Evolutionary conservation across 2,888 invertebrate genomes (phyloP).

Genomic region (Apamea epomidion): DNA sequence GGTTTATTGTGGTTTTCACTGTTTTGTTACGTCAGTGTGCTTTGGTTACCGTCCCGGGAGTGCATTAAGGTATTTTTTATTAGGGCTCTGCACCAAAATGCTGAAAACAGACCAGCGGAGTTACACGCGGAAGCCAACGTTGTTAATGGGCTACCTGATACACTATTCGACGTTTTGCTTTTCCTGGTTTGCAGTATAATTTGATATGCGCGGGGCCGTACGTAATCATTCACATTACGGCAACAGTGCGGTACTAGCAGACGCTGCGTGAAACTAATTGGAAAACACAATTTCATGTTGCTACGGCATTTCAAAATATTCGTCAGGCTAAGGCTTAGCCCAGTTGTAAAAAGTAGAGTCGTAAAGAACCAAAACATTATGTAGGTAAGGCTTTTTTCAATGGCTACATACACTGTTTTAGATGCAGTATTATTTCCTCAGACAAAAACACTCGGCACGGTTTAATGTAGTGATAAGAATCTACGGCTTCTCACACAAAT

Average conservation of each 20-base stretch:
- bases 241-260: background rate
- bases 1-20: constrained; percentile 19
- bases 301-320: constrained; percentile 19
- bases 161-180: constrained; percentile 13
- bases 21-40: constrained; percentile 15
- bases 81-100: constrained; percentile 21
- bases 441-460: background rate
- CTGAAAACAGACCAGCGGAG: constrained; percentile 5
- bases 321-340: background rate
- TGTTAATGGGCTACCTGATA: constrained; percentile 11
- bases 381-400: background rate
- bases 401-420: background rate
- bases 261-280: background rate
- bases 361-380: background rate
- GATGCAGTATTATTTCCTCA: background rate
- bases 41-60: constrained; percentile 18
- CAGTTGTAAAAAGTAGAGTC: constrained; percentile 2
- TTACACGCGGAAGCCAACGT: background rate
- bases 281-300: constrained; percentile 10
- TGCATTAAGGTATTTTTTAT: constrained; percentile 44
- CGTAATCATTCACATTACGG: constrained; percentile 13
- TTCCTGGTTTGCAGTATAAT: background rate
- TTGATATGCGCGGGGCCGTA: constrained; percentile 6
- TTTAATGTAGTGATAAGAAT: constrained; percentile 29
- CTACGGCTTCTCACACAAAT: background rate